A percentile compares a stretch with the other conserved stretches of the same genome.
phyloP scores from a whole-genome alignment of 2,113 vertebrate genomes.

The Hippolais icterina region DNA sequence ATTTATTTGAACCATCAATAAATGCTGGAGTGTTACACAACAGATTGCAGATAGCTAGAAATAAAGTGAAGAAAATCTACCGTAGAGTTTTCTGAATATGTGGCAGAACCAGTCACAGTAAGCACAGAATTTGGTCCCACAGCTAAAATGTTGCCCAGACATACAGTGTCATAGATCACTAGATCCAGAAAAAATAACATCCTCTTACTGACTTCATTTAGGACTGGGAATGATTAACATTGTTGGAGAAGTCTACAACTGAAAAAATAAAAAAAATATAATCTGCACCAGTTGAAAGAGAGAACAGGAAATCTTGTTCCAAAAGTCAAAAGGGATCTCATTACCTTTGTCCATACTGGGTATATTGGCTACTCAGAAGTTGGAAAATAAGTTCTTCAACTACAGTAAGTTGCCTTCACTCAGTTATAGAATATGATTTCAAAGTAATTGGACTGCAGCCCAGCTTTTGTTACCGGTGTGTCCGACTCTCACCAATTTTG shows the following conservation, averaged over 20 bases:
- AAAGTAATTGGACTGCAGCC: neutral
- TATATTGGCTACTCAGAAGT: neutral
- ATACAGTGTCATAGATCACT: rapidly evolving
- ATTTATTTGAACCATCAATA: neutral
- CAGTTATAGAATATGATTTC: neutral
- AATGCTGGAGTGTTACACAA: neutral
- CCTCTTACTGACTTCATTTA: neutral
- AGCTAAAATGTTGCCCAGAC: rapidly evolving
- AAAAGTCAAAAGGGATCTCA: neutral
- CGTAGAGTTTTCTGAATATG: neutral
- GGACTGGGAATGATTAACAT: neutral
- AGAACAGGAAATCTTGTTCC: neutral
- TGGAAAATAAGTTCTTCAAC: neutral
- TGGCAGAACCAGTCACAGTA: neutral
- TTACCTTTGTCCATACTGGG: neutral
- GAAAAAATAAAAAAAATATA: neutral
- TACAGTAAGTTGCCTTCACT: neutral
- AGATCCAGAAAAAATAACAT: neutral
- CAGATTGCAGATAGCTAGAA: neutral
- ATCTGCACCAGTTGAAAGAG: neutral
- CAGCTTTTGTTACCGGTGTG: neutral
- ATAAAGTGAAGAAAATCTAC: neutral
- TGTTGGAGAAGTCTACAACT: neutral
- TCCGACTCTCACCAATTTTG: neutral
- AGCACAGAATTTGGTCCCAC: neutral